Evolutionary conservation across 2,888 invertebrate species (phyloP).

Genomic region (Camptogramma bilineatum): DNA sequence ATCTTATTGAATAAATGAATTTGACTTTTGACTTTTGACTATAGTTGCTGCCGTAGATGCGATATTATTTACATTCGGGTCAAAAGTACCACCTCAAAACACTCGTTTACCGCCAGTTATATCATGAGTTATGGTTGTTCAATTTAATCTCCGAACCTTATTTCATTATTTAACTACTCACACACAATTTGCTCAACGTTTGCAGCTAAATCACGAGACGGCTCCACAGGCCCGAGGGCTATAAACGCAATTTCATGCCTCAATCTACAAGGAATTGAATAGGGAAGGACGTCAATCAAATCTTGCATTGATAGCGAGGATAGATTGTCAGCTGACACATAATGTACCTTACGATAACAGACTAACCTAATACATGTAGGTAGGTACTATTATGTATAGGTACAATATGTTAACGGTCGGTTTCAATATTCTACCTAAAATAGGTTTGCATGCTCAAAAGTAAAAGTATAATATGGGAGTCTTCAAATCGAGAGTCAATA

Average conservation of each 20-base stretch:
- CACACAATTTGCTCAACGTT: constrained; percentile 7
- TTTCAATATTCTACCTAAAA: too few relatives aligned
- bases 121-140: background rate
- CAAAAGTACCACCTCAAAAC: background rate
- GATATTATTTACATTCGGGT: too few relatives aligned
- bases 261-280: constrained; percentile 22
- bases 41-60: too few relatives aligned
- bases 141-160: background rate
- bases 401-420: too few relatives aligned
- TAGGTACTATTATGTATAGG: too few relatives aligned
- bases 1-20: too few relatives aligned
- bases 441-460: too few relatives aligned
- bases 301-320: constrained; percentile 11
- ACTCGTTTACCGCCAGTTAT: background rate
- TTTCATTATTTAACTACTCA: background rate
- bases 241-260: constrained; percentile 22
- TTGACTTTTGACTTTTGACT: too few relatives aligned
- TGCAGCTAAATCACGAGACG: constrained; percentile 12
- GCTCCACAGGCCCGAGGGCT: constrained; percentile 6
- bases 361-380: background rate
- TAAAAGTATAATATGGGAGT: too few relatives aligned
- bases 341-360: background rate
- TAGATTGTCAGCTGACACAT: background rate
- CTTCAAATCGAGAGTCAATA: too few relatives aligned
- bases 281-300: constrained; percentile 16